A percentile compares a stretch with the other conserved stretches of the same genome.
phyloP scores from a whole-genome alignment of 2,113 vertebrate species.

The Stegastes partitus region DNA sequence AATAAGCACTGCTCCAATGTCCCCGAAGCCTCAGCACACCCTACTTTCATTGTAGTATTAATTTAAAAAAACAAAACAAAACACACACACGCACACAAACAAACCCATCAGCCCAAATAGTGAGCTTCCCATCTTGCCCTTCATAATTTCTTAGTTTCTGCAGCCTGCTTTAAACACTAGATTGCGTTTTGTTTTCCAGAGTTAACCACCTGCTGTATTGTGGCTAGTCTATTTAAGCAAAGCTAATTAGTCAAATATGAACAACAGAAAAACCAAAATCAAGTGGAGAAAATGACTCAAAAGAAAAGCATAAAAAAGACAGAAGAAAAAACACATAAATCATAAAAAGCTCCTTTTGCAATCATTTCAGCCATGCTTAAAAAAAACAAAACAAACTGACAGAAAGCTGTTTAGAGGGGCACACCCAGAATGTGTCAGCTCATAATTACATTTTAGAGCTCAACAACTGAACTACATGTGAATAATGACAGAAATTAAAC shows the following conservation, averaged over 20 bases:
- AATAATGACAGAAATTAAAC: constrained; percentile 84
- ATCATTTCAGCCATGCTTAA: constrained; percentile 85
- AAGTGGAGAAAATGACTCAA: constrained; percentile 63
- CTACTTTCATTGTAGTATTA: constrained; percentile 79
- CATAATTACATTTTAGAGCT: constrained; percentile 77
- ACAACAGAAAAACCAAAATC: constrained; percentile 60
- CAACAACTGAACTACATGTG: constrained; percentile 78
- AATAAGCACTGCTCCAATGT: constrained; percentile 60
- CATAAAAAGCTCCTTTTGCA: constrained; percentile 81
- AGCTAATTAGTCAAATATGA: constrained; percentile 74
- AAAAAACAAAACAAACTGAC: constrained; percentile 69
- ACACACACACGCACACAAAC: constrained; percentile 48
- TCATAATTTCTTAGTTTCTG: constrained; percentile 39
- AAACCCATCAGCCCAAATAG: constrained; percentile 64
- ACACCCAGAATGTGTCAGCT: constrained; percentile 89
- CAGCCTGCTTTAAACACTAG: constrained; percentile 53
- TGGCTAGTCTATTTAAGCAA: constrained; percentile 53
- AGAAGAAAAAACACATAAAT: constrained; percentile 67
- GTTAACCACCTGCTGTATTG: constrained; percentile 51
- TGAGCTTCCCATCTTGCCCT: constrained; percentile 59
- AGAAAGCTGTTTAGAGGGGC: constrained; percentile 79
- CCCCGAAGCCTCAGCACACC: constrained; percentile 78
- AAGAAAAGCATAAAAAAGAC: constrained; percentile 57
- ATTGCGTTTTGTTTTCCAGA: constrained; percentile 57
- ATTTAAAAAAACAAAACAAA: constrained; percentile 53